These are phyloP conservation scores for Axis porcinus DNA, from an alignment of 2,113 vertebrate species.

Conservation along the genomic window DNA sequence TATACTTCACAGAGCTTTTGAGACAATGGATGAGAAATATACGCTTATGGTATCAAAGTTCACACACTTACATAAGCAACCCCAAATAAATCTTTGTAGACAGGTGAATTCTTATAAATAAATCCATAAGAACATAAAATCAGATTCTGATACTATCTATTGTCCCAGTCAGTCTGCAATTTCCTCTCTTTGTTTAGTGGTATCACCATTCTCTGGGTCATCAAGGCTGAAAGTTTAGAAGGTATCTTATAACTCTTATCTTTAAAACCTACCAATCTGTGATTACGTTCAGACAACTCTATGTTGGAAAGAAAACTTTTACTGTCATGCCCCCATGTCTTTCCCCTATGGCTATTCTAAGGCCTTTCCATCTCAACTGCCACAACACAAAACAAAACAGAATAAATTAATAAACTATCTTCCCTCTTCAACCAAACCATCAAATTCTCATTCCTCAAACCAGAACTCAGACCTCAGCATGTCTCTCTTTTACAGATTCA, in stretches of 20 bases:
- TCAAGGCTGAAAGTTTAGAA: neutral
- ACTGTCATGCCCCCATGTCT: neutral
- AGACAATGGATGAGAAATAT: conserved; percentile 35
- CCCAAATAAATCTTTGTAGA: conserved; percentile 10
- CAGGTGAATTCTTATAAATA: conserved; percentile 13
- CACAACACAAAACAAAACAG: neutral
- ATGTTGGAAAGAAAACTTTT: neutral
- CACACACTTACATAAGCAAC: neutral
- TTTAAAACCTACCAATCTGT: neutral
- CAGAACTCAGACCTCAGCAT: neutral
- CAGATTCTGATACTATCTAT: neutral
- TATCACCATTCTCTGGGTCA: neutral
- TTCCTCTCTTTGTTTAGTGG: neutral
- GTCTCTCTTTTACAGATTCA: neutral
- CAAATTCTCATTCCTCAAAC: neutral
- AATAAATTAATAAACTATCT: neutral
- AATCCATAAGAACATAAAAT: neutral
- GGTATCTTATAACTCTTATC: neutral
- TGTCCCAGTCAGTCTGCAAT: neutral
- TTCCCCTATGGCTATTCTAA: neutral
- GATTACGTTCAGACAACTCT: neutral
- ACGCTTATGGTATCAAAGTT: neutral
- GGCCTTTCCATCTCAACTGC: neutral
- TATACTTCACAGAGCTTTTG: neutral
- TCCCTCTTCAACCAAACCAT: neutral